phyloP scores from a whole-genome alignment of 2,113 vertebrate genomes.

The Vulpes lagopus region DNA sequence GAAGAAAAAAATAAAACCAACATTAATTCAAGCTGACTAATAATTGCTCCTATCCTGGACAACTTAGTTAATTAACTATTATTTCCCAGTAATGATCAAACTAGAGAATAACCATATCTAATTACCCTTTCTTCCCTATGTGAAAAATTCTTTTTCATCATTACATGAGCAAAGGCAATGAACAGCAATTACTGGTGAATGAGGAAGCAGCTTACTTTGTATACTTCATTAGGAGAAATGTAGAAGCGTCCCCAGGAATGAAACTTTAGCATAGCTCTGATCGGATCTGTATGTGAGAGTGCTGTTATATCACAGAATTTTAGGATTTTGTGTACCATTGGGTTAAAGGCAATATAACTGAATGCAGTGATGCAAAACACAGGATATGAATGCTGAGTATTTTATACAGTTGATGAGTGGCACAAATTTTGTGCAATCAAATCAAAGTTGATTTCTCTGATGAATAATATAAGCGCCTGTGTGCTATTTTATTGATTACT shows the following conservation, averaged over 20 bases:
- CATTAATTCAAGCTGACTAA: background rate
- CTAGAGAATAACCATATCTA: background rate
- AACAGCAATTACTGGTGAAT: background rate
- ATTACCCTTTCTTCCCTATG: background rate
- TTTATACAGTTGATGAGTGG: background rate
- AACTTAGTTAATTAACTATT: background rate
- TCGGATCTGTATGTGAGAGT: background rate
- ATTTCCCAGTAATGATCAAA: background rate
- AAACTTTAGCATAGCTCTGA: background rate
- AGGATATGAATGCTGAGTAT: background rate
- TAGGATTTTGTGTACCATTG: background rate
- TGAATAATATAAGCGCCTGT: background rate
- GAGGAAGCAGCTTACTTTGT: background rate
- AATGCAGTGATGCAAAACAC: background rate
- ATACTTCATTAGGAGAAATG: background rate
- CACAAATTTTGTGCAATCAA: background rate
- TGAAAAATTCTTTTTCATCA: background rate
- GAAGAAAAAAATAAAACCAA: background rate
- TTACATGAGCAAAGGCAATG: background rate
- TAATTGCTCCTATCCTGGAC: background rate
- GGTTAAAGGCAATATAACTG: background rate
- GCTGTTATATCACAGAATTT: background rate
- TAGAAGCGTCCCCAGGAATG: background rate
- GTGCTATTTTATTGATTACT: background rate
- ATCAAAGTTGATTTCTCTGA: constrained; percentile 11